Conservation (phyloP, 2,888 invertebrate species). For the Eupeodes latifasciatus region DNA sequence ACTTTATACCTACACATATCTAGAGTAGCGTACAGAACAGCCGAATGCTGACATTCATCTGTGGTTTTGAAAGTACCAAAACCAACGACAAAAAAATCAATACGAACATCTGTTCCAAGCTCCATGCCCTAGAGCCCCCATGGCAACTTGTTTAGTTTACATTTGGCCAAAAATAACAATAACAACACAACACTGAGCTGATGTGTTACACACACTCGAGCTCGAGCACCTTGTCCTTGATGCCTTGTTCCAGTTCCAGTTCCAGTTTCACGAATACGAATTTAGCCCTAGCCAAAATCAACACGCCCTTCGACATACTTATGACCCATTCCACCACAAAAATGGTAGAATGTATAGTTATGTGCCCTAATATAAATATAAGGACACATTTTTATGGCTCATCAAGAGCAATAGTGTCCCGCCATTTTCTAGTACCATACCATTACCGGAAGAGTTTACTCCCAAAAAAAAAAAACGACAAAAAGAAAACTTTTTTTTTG, state of each 20-base stretch:
- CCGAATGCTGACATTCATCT: constrained; percentile 13
- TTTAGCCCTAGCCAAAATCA: constrained; percentile 10
- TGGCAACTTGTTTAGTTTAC: constrained; percentile 58
- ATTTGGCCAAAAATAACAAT: constrained; percentile 57
- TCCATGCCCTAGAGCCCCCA: background rate
- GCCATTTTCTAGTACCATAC: constrained; percentile 46
- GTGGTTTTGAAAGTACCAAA: constrained; percentile 7
- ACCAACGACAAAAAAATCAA: constrained; percentile 43
- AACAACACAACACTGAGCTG: constrained; percentile 51
- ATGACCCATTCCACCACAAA: background rate
- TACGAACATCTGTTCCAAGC: constrained; percentile 51
- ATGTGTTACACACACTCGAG: constrained; percentile 30
- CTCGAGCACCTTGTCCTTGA: constrained; percentile 51
- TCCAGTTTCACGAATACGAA: constrained; percentile 25
- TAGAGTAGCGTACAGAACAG: background rate
- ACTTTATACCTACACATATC: too few species aligned
- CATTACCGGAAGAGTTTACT: constrained; percentile 35
- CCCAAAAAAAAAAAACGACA: background rate
- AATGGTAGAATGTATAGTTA: constrained; percentile 31
- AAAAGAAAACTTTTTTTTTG: background rate
- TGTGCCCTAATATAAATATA: constrained; percentile 18
- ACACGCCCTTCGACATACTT: constrained; percentile 27
- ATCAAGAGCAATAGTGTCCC: constrained; percentile 53
- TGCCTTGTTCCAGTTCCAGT: too few species aligned
- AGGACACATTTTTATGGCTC: constrained; percentile 39